Evolutionary conservation across 2,888 invertebrate species (phyloP).

Genomic region (Lomographa bimaculata): DNA sequence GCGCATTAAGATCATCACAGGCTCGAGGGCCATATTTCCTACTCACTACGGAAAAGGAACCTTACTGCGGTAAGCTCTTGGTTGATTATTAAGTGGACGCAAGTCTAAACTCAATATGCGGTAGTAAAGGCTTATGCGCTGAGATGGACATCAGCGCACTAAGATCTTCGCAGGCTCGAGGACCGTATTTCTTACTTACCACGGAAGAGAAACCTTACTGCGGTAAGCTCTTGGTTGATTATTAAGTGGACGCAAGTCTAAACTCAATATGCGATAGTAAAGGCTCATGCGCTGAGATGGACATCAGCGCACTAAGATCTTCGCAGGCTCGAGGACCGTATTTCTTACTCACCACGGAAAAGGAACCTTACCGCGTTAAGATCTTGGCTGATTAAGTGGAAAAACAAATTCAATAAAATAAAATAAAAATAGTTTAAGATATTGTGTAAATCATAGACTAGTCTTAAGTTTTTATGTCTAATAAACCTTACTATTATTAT

Average conservation of each 20-base stretch:
- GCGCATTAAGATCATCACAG: slow-evolving; percentile 55
- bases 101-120: slow-evolving; percentile 62
- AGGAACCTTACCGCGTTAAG: slow-evolving; percentile 82
- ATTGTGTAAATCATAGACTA: too few species aligned
- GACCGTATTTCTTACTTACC: slow-evolving; percentile 81
- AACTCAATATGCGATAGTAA: slow-evolving; percentile 55
- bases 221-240: slow-evolving; percentile 58
- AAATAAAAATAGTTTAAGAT: too few species aligned
- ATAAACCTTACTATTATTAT: too few species aligned
- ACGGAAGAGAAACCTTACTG: slow-evolving; percentile 78
- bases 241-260: slow-evolving; percentile 62
- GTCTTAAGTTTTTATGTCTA: too few species aligned
- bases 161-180: slow-evolving; percentile 59
- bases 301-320: slow-evolving; percentile 66
- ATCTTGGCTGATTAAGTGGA: too few species aligned
- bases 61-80: slow-evolving; percentile 84
- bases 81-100: slow-evolving; percentile 52
- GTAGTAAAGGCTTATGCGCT: slow-evolving; percentile 59
- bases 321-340: slow-evolving; percentile 73
- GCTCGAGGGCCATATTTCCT: slow-evolving; percentile 79
- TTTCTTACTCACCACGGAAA: slow-evolving; percentile 78
- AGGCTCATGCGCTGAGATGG: slow-evolving; percentile 80
- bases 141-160: slow-evolving; percentile 82
- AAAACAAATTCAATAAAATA: too few species aligned
- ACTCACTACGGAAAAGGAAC: slow-evolving; percentile 73